Evolutionary conservation across 2,797 vertebrate species (phyloP), one percentile per base, ranked within the genome.

Genomic region (Lutjanus campechanus): DNA sequence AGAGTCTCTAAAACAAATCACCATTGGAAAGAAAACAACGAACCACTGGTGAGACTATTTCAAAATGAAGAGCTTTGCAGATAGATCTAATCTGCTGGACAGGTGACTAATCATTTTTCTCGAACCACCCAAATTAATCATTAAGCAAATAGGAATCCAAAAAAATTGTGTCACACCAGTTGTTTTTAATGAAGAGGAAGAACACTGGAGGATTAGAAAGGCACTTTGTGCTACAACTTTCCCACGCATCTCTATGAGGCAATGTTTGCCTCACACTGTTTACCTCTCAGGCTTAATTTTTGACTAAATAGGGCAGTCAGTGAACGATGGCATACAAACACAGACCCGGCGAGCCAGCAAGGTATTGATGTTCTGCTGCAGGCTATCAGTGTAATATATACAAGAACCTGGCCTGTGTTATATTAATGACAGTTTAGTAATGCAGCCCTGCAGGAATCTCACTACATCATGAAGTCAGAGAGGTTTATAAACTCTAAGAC

Each of bases 271-370:
- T 47, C 53, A 22, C 40, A 8, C 17, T 63, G 51, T 79, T 77
- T 61, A 61, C 16, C 69, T 68, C 46, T 22, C 60, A 9, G 53
- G 78, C 44, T 79, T 77, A 36, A 73, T 76, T 16, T 91, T 80
- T 86, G 41, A 83, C 89, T 86, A 83, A 91, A 82, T 29, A 70
- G 72, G 78, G 73, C 65, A 75, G 69, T 77, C 40, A 40, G 49
- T 77, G 77, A 77, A 56, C 74, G 12, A n/a, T 6, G 58, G 43
- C 65, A 54, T 56, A 64, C 61, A 76, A 55, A 71, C 72, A 73
- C 62, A 56, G 54, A 7, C 58, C 71, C 61, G 47, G 64, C 43
- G 49, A 19, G 43, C 61, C 55, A 51, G 47, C n/a, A 5, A 70
- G 56, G 59, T 46, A 70, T 68, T 86, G 77, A 73, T 55, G 73